These are phyloP conservation scores for Pogoniulus pusillus DNA, from an alignment of 2,797 vertebrate species.

Conservation along the genomic window DNA sequence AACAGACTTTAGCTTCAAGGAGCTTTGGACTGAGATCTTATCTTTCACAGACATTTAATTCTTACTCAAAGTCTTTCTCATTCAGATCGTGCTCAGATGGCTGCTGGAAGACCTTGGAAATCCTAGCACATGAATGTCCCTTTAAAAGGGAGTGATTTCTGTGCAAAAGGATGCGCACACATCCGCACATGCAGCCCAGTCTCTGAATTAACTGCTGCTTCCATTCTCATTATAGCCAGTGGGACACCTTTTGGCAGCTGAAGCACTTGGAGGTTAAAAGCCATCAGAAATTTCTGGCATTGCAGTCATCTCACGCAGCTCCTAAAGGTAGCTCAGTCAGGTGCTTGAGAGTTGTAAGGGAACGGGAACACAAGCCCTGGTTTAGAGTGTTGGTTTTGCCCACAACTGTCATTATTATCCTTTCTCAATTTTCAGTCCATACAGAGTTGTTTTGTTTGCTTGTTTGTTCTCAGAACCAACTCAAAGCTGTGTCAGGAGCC, in stretches of 20 bases:
- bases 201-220: background rate
- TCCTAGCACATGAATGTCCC: background rate
- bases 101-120: background rate
- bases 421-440: background rate
- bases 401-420: rapidly evolving
- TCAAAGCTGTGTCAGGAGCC: background rate
- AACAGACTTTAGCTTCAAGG: background rate
- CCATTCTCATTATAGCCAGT: background rate
- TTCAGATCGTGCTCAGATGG: background rate
- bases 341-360: background rate
- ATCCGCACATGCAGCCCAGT: background rate
- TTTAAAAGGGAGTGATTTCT: background rate
- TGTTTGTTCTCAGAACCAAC: background rate
- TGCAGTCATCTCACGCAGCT: background rate
- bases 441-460: too few species aligned
- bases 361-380: background rate
- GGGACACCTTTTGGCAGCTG: background rate
- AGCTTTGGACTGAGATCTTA: conserved; percentile 5
- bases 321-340: background rate
- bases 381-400: background rate
- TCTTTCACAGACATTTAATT: background rate
- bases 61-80: background rate
- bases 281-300: background rate
- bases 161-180: background rate
- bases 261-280: background rate